phyloP scores from a whole-genome alignment of 2,113 vertebrate genomes.

The Eulemur rufifrons region DNA sequence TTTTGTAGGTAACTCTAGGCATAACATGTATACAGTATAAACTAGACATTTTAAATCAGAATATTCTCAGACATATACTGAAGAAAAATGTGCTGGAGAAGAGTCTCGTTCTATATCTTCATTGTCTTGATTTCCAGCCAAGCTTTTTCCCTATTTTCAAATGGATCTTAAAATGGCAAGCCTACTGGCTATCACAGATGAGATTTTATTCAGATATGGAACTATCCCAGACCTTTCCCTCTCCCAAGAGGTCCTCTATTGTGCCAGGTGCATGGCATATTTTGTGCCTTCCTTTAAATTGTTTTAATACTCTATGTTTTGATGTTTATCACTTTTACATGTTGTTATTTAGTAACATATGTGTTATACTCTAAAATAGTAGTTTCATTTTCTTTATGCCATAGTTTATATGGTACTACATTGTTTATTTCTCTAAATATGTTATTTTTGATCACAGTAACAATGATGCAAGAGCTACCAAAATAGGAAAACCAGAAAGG shows the following conservation, averaged over 20 bases:
- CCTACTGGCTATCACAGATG: background rate
- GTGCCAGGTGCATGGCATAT: rapidly evolving
- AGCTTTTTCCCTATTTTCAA: background rate
- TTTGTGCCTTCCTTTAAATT: background rate
- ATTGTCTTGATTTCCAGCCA: background rate
- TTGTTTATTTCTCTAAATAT: background rate
- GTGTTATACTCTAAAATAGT: background rate
- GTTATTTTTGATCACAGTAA: background rate
- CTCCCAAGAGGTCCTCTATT: rapidly evolving
- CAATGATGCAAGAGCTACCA: background rate
- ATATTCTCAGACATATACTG: background rate
- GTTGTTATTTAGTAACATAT: background rate
- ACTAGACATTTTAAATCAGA: background rate
- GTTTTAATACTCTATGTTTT: background rate
- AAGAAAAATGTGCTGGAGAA: background rate
- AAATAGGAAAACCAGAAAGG: background rate
- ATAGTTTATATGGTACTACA: background rate
- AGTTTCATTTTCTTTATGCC: background rate
- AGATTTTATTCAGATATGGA: background rate
- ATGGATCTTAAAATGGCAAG: background rate
- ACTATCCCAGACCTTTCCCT: background rate
- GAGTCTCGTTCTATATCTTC: background rate
- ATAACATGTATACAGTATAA: background rate
- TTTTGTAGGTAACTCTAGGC: background rate
- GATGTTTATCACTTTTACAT: background rate